These are phyloP conservation scores for Naso thynnoides DNA, from an alignment of 2,797 vertebrate species.

Conservation along the genomic window DNA sequence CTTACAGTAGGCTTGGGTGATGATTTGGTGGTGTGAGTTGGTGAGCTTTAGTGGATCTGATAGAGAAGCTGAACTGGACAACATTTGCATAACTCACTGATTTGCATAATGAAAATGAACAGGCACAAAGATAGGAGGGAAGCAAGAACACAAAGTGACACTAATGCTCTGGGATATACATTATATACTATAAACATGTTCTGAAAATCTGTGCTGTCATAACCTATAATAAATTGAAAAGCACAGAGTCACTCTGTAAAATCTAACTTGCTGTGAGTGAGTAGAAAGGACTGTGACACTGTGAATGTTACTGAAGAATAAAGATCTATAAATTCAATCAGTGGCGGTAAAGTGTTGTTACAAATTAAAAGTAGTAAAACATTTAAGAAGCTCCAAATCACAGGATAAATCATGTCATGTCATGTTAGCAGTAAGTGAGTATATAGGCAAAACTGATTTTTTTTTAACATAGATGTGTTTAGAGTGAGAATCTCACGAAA, in stretches of 20 bases:
- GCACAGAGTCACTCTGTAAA: not conserved
- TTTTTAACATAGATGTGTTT: too few species aligned
- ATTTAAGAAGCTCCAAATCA: too few species aligned
- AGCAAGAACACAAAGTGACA: conserved; percentile 1
- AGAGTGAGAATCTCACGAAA: too few species aligned
- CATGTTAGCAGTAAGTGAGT: too few species aligned
- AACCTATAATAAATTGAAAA: not conserved
- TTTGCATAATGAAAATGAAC: conserved; percentile 66
- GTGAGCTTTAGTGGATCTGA: conserved; percentile 16
- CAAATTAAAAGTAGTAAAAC: too few species aligned
- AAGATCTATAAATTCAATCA: not conserved
- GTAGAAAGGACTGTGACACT: not conserved
- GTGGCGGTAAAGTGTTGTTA: not conserved
- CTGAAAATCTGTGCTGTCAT: not conserved
- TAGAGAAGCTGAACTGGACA: conserved; percentile 9
- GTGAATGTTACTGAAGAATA: not conserved
- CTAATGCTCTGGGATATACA: not conserved
- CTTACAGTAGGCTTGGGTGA: not conserved
- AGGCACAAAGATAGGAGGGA: not conserved
- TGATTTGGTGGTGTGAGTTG: not conserved
- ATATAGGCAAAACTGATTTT: too few species aligned
- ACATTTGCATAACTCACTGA: conserved; percentile 52
- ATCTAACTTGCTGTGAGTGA: not conserved
- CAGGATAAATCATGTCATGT: too few species aligned
- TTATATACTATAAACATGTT: not conserved